Base-by-base conservation (phyloP, 2,113 vertebrate genomes). In the Hypomesus transpacificus region DNA sequence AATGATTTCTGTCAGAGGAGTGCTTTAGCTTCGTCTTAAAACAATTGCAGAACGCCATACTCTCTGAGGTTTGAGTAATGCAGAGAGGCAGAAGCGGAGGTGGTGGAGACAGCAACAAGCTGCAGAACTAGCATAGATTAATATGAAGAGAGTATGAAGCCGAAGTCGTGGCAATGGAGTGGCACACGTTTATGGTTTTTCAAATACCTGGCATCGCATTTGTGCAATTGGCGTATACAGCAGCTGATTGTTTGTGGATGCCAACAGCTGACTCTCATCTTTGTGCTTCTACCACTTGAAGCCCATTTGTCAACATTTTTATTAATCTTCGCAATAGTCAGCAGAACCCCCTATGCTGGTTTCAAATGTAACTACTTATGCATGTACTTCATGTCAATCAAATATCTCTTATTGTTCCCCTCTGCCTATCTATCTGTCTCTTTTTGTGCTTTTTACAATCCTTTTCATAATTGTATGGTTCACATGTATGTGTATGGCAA, bases 21-120 rank as follows among this genome's bases (percentile, higher is more conserved):
- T 34, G 31, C 31, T 6, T 34, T 34, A 34, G 24, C 24, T 34
- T 34, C 31, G 6, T 34, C 31, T 7, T 34, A 80, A 28, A 67
- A 82, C 75, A 81, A 62, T 69, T 72, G 70, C 68, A 81, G 69
- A 76, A 79, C 76, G 71, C 82, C 71, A 74, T 79, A 18, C 84
- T 87, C 82, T 79, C 85, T 84, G 80, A 34, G 31, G 31, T 34
- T 34, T 34, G 31, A 34, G 4, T 34, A 34, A 34, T 34, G 31
- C 6, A 34, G 31, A 34, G 31, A 34, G 1, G 31, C 1, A 6
- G 31, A 34, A 34, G 31, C 1, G 31, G 31, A 34, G 31, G 6
- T 34, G 31, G 31, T 34, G 31, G 31, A 34, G 31, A 6, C 6
- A 34, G 31, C 31, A 34, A 34, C 31, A 34, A 34, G 31, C 31